Conservation (phyloP, 2,797 vertebrate genomes). For the Ctenopoma kingsleyae region DNA sequence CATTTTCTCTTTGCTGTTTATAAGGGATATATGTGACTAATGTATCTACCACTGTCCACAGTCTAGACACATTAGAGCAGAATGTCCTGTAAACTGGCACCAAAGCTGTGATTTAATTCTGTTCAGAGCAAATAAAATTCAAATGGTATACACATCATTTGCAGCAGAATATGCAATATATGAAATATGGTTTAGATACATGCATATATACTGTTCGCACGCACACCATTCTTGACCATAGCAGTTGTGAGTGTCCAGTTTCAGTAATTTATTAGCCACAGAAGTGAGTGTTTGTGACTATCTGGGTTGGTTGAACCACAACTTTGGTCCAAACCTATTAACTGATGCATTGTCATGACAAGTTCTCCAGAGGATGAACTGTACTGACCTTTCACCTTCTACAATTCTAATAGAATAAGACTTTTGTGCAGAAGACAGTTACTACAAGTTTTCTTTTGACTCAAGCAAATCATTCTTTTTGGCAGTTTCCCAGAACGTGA, state of each 20-base stretch:
- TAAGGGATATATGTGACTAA: conserved; percentile 64
- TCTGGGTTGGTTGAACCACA: background rate
- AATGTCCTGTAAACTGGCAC: conserved; percentile 38
- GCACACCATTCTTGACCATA: background rate
- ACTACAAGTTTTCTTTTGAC: conserved; percentile 2
- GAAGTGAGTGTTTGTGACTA: background rate
- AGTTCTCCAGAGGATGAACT: background rate
- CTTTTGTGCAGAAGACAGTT: background rate
- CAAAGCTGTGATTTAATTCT: conserved; percentile 23
- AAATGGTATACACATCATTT: conserved; percentile 14
- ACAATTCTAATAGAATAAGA: background rate
- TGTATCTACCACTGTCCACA: conserved; percentile 32
- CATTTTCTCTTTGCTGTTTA: conserved; percentile 56
- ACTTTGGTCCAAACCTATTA: background rate
- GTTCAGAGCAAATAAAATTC: conserved; percentile 34
- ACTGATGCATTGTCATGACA: background rate
- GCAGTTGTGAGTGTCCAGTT: background rate
- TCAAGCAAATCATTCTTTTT: background rate
- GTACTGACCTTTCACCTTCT: background rate
- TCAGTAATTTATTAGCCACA: background rate
- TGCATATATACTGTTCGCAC: conserved; percentile 15
- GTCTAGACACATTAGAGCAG: conserved; percentile 61
- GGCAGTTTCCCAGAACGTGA: conserved; percentile 22
- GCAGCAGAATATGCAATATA: conserved; percentile 12
- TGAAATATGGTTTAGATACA: conserved; percentile 12